These are phyloP conservation scores for Tragopan temminckii DNA, from an alignment of 2,797 vertebrate species.

Conservation along the genomic window DNA sequence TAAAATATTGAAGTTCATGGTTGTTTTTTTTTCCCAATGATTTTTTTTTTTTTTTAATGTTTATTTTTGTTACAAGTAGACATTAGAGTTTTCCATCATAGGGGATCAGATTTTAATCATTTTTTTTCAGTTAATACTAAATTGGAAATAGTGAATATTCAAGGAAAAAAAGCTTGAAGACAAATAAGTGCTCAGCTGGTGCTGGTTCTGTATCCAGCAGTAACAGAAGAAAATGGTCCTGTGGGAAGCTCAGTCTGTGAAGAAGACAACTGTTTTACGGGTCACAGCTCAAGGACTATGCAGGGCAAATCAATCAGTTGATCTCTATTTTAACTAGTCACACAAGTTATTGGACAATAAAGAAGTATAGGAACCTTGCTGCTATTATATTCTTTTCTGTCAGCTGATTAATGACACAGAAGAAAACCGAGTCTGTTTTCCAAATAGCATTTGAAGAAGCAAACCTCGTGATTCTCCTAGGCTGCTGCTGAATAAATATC, in stretches of 20 bases:
- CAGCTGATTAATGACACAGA: not conserved
- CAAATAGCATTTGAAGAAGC: not conserved
- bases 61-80: not conserved
- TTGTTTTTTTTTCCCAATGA: not conserved
- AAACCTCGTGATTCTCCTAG: not conserved
- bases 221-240: not conserved
- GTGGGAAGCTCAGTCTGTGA: not conserved
- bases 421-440: not conserved
- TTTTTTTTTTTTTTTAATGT: not conserved
- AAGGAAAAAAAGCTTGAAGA: not conserved
- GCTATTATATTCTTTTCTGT: not conserved
- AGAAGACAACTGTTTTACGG: not conserved
- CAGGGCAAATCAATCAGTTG: not conserved
- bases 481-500: not conserved
- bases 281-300: not conserved
- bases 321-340: not conserved
- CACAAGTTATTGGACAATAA: not conserved
- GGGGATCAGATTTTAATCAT: not conserved
- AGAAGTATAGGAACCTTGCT: not conserved
- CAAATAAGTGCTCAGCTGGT: not conserved
- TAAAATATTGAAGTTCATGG: not conserved
- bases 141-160: not conserved
- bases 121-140: not conserved
- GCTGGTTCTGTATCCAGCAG: not conserved
- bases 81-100: not conserved